Evolutionary conservation across 2,797 vertebrate species (phyloP).

Genomic region (Xerus rutilus): DNA sequence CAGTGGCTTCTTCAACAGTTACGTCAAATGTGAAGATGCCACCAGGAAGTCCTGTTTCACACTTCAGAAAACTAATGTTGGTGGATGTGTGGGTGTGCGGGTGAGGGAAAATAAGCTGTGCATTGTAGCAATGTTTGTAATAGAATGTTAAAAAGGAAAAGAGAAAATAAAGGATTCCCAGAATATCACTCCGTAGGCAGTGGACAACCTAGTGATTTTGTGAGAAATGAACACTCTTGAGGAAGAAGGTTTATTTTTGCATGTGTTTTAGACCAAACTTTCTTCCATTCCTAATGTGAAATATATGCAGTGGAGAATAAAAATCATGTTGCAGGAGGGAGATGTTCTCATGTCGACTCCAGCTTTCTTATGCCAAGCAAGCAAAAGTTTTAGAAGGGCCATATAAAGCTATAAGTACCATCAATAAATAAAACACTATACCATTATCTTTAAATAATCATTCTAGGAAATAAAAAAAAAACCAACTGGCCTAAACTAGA

Average conservation of each 20-base stretch:
- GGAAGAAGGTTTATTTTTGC: not conserved
- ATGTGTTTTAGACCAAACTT: not conserved
- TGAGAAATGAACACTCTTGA: conserved; percentile 38
- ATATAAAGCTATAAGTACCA: not conserved
- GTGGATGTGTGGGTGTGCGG: conserved; percentile 15
- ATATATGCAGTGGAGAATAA: not conserved
- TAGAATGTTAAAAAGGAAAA: not conserved
- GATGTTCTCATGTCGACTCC: not conserved
- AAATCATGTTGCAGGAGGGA: not conserved
- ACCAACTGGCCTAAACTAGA: not conserved
- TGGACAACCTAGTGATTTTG: conserved; percentile 18
- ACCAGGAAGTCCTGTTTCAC: conserved; percentile 74
- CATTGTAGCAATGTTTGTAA: conserved; percentile 33
- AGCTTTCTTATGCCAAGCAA: not conserved
- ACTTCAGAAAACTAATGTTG: conserved; percentile 57
- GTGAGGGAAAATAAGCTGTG: conserved; percentile 18
- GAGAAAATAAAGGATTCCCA: not conserved
- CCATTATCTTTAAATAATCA: not conserved
- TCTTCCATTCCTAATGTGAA: conserved; percentile 3
- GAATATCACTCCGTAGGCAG: conserved; percentile 42
- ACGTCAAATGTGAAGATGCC: conserved; percentile 66
- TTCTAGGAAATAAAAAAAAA: not conserved
- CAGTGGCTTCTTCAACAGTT: conserved; percentile 68
- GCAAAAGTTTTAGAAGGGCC: not conserved
- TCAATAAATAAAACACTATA: not conserved